Evolutionary conservation across 2,888 invertebrate species (phyloP), one percentile per base, ranked within the genome.

Genomic region (Molorchus minor): DNA sequence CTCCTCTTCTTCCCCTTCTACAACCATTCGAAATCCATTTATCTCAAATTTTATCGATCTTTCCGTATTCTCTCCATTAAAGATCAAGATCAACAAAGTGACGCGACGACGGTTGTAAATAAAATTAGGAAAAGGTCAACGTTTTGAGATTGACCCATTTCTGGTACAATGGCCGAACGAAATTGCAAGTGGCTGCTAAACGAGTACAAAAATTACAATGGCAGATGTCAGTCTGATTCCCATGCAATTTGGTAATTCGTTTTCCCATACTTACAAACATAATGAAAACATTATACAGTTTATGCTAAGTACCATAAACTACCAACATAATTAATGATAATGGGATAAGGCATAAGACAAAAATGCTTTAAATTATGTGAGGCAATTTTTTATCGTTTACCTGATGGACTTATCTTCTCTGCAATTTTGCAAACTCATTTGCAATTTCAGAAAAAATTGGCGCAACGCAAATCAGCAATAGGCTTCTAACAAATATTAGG

Each of bases 181-280:
- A 61, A 61, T 41, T 51, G 53, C 53, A 56, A 56, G 61, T 55
- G 41, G 16, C 30, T 30, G 33, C 44, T 47, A 46, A 56, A 62
- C 56, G 56, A 53, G 51, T 49, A 55, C 38, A 56, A 58, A 36
- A 47, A 41, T 16, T 21, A 69, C 70, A 69, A 69, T 69, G 53
- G 69, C 61, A 70, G 71, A 71, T 69, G 71, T 65, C 68, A 69
- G 69, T 66, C 62, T 56, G 33, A 54, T 74, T 74, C 74, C 60
- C 74, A 74, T 51, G 62, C 44, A 40, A 62, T 73, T 74, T 69
- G 61, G 71, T 69, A 71, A 71, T 67, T 63, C 64, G 54, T 69
- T 67, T 64, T 71, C 70, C 67, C 71, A 72, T 70, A 56, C 65
- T 72, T 71, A 64, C n/a, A 62, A 65, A 65, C 45, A 70, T 67